Conservation (phyloP, 2,113 vertebrate species). For the Acinonyx jubatus region DNA sequence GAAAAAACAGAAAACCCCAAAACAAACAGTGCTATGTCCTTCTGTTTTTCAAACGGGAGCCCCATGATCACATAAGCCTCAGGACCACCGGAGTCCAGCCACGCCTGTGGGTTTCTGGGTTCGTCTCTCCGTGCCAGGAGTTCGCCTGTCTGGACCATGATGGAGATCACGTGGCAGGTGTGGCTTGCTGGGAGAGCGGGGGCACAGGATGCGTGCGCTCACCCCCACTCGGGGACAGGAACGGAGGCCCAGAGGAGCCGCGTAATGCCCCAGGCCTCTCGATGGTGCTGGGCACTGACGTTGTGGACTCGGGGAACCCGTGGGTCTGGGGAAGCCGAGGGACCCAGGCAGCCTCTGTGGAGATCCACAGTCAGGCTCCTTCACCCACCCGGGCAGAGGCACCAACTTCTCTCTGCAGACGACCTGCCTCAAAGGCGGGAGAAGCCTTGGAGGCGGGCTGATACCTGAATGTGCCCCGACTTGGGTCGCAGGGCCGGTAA, state of each 20-base stretch:
- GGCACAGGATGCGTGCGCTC: accelerated
- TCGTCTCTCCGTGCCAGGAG: accelerated
- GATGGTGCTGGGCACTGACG: accelerated
- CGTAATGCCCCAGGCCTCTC: neutral
- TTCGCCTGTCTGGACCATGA: accelerated
- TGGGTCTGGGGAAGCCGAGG: accelerated
- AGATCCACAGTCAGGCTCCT: neutral
- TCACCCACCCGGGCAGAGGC: neutral
- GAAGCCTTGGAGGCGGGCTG: neutral
- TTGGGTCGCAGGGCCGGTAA: too few species aligned
- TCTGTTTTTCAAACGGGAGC: accelerated
- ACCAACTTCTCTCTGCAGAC: accelerated
- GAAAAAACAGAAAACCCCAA: too few species aligned
- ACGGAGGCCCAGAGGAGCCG: neutral
- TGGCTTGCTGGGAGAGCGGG: neutral
- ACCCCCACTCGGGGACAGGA: neutral
- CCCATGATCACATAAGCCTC: too few species aligned
- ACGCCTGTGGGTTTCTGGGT: neutral
- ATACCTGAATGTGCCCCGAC: neutral
- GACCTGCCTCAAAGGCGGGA: neutral
- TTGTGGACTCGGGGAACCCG: accelerated
- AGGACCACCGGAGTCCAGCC: neutral
- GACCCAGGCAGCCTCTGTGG: neutral
- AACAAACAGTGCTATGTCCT: neutral
- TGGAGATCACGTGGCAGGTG: accelerated